phyloP scores from a whole-genome alignment of 1,140 invertebrate genomes.

The Zaprionus nigranus region DNA sequence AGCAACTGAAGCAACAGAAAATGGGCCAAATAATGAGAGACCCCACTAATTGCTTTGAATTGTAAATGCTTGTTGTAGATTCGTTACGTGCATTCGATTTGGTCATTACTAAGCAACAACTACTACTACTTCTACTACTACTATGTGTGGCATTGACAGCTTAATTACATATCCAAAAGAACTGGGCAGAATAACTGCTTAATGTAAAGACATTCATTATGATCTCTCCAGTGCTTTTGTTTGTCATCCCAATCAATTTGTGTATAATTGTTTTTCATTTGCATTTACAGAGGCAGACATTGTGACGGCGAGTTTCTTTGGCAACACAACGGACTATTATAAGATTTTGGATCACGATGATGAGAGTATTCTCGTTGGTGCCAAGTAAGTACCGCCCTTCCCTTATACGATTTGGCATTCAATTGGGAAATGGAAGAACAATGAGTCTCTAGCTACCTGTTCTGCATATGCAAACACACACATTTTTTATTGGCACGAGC shows the following conservation, averaged over 20 bases:
- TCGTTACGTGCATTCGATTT: constrained; percentile 12
- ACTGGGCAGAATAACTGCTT: neutral
- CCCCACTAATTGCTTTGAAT: constrained; percentile 28
- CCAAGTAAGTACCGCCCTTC: constrained; percentile 75
- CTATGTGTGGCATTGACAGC: constrained; percentile 1
- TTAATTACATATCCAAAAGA: constrained; percentile 6
- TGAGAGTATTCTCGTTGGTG: constrained; percentile 85
- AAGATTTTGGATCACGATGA: constrained; percentile 86
- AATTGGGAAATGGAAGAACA: constrained; percentile 21
- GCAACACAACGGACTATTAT: constrained; percentile 85
- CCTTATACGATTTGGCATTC: constrained; percentile 24
- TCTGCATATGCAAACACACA: constrained; percentile 31
- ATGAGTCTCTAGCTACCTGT: constrained; percentile 55
- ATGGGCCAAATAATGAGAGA: constrained; percentile 26
- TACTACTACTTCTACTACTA: neutral
- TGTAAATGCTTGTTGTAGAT: constrained; percentile 10
- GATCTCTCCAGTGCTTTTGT: constrained; percentile 3
- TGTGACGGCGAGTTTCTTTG: constrained; percentile 76
- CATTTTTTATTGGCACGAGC: constrained; percentile 55
- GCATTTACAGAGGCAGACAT: constrained; percentile 74
- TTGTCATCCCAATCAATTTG: constrained; percentile 7
- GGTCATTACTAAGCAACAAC: neutral
- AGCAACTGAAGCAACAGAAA: constrained; percentile 24
- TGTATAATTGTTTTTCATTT: constrained; percentile 11
- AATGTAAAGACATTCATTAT: neutral